phyloP scores from a whole-genome alignment of 2,888 invertebrate species.

The Dynastes grantii region DNA sequence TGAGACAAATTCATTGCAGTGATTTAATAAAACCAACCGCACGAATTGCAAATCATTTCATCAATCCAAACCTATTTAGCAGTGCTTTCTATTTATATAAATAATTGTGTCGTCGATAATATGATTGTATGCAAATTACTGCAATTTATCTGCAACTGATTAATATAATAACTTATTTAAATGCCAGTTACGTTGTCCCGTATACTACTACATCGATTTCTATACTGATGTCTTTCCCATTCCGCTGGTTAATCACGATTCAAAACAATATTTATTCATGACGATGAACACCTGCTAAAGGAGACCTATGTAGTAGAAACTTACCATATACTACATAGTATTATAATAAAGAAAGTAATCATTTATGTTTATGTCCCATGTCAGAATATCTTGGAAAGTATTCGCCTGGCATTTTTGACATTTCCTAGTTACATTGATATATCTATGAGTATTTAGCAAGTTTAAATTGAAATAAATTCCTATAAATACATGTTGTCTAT shows the following conservation, averaged over 20 bases:
- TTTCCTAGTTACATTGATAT: no score
- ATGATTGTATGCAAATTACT: constrained; percentile 42
- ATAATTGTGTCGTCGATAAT: constrained; percentile 21
- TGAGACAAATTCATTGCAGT: neutral
- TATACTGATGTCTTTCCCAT: neutral
- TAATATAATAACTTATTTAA: constrained; percentile 42
- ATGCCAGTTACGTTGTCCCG: constrained; percentile 1
- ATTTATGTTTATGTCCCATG: no score
- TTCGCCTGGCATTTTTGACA: no score
- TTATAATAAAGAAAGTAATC: no score
- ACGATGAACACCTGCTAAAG: constrained; percentile 12
- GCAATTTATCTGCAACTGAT: constrained; percentile 40
- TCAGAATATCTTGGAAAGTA: no score
- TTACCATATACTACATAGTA: neutral
- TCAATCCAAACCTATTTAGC: constrained; percentile 10
- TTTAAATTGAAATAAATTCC: no score
- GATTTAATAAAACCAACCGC: neutral
- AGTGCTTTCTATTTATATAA: constrained; percentile 10
- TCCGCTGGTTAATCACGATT: constrained; percentile 32
- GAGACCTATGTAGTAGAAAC: constrained; percentile 2
- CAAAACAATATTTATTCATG: constrained; percentile 30
- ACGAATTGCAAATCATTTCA: neutral
- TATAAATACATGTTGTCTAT: no score
- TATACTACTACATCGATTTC: neutral
- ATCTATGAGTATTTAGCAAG: no score